phyloP scores from a whole-genome alignment of 92 coral and sea anemone genomes.

The Palythoa heliodiscus region DNA sequence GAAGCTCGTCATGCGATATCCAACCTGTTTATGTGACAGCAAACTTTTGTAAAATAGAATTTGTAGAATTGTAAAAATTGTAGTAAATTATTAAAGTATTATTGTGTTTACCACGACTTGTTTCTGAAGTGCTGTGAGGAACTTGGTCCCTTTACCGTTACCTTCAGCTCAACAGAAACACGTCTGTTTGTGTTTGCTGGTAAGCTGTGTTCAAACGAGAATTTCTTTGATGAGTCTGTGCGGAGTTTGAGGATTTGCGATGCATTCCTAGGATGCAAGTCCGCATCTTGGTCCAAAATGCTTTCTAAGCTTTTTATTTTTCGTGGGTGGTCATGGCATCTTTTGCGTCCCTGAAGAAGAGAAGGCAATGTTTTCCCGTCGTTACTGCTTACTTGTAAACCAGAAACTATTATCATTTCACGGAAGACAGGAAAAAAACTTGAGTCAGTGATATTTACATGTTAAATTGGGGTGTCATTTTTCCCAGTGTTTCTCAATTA shows the following conservation, averaged over 20 bases:
- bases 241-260: background rate
- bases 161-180: conserved; percentile 32
- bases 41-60: too few relatives aligned
- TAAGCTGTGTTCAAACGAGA: conserved; percentile 3
- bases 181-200: conserved; percentile 8
- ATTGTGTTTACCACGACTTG: background rate
- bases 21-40: too few relatives aligned
- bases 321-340: background rate
- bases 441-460: too few relatives aligned
- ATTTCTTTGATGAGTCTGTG: background rate
- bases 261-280: background rate
- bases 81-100: too few relatives aligned
- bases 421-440: background rate
- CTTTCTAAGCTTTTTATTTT: conserved; percentile 16
- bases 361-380: background rate
- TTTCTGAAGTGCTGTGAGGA: conserved; percentile 22
- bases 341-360: background rate
- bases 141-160: background rate
- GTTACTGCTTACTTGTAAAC: background rate
- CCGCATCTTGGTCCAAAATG: background rate
- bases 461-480: too few relatives aligned
- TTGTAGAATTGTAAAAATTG: too few relatives aligned
- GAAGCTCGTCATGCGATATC: too few relatives aligned
- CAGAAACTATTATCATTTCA: background rate
- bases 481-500: too few relatives aligned